Evolutionary conservation across 2,888 invertebrate species (phyloP), one percentile per base, ranked within the genome.

Genomic region (Choristoneura rosaceana): DNA sequence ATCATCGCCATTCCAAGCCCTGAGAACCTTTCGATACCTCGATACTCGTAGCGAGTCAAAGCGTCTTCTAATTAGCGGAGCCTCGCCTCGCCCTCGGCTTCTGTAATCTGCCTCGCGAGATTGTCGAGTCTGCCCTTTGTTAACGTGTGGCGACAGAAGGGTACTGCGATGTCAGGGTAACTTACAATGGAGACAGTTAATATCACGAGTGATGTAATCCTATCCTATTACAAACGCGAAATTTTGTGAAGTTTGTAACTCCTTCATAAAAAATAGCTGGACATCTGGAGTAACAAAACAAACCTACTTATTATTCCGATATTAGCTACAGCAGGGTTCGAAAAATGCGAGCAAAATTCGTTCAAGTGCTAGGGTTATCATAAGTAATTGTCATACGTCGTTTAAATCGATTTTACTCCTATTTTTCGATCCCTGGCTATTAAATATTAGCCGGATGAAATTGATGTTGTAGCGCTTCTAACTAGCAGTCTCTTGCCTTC

Each of bases 31-130:
- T 63, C n/a, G 50, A 33, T 12, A 25, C 52, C 9, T 8, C 62
- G 1, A 33, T 50, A n/a, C 59, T 59, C 38, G 0, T 55, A 25
- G 3, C n/a, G 25, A 64, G 33, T 50, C 64, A 64, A 50, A 64
- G 64, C 33, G 34, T 15, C 15, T n/a, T n/a, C 64, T 64, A 64
- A 64, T 64, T 64, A 64, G 64, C 15, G 9, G 7, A 10, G 12
- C 25, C 25, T 45, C 43, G 10, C n/a, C 59, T 38, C 38, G 38
- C 34, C n/a, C 43, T 43, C 43, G 61, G 7, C 64, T 47, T 50
- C 50, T 34, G 64, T 64, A 34, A 64, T 50, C 64, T 50, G 50
- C 47, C 63, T 47, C 45, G 3, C 45, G 17, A 62, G 62, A 62
- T 62, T 45, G 62, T 45, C 62, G 17, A 45, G 43, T 25, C n/a